Evolutionary conservation across 2,797 vertebrate species (phyloP), one percentile per base, ranked within the genome.

Genomic region (Chrysolophus pictus): DNA sequence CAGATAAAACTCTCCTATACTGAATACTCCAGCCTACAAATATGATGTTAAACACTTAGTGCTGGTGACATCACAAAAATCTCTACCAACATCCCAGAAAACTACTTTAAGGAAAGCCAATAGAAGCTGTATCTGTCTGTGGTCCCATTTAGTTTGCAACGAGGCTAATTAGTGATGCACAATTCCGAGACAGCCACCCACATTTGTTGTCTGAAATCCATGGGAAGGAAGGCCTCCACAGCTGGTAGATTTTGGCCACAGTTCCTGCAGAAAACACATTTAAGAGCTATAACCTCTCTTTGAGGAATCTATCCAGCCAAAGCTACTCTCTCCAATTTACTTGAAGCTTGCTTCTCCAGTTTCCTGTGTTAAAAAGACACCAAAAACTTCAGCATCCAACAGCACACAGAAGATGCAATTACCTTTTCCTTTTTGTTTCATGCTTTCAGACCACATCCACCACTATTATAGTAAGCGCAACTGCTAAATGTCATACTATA

Each of bases 391-490:
- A 68, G 42, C 71, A 67, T 76, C 58, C 51, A 84, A 51, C 49
- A 55, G 56, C 59, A 60, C 29, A 31, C 33, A 22, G 26, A 79
- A 26, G 35, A 91, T 33, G 37, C 33, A 94, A 92, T 76, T 84
- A 63, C n/a, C 33, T 74, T 68, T 77, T 77, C 78, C 42, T 90
- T 89, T 94, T 68, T 24, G 55, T 58, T 93, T 72, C 85, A 87
- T 31, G 55, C 70, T 84, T 94, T 86, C 84, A 87, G 84, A 87
- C 53, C 84, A 70, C 88, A 83, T 83, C 88, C 58, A 78, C 81
- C 82, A 44, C 69, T 84, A 18, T 21, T 63, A 87, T 1, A 81
- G 65, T 7, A 81, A n/a, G 68, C 59, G 72, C 64, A 73, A 93
- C 69, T 94, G 72, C 41, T 92, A 63, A 90, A 93, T 81, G 70